Conservation (phyloP, 1,140 invertebrate genomes). For the Harlomillsia oculata region DNA sequence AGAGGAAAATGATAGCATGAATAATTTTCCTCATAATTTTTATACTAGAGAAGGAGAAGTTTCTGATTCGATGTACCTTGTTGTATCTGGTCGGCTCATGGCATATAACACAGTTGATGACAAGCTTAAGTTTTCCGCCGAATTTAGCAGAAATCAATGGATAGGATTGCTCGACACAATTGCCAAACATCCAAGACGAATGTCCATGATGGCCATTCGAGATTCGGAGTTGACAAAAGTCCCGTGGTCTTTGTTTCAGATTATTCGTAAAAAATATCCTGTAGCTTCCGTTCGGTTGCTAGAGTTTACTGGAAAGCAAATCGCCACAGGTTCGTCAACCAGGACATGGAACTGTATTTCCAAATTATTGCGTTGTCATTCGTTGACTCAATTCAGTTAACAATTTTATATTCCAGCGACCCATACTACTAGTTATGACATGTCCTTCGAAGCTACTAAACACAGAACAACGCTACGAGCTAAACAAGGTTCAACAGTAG, state of each 20-base stretch:
- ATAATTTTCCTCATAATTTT: too few species aligned
- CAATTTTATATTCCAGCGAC: not conserved
- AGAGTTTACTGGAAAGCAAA: slow-evolving; percentile 6
- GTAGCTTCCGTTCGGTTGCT: not conserved
- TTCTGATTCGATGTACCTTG: too few species aligned
- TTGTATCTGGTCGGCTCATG: too few species aligned
- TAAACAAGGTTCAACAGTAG: not conserved
- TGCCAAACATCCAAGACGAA: slow-evolving; percentile 5
- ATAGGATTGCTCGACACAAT: slow-evolving; percentile 16
- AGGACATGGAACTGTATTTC: not conserved
- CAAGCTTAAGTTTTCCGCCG: too few species aligned
- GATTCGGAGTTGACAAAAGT: slow-evolving; percentile 20
- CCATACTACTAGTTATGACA: not conserved
- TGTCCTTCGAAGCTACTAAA: too few species aligned
- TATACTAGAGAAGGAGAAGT: too few species aligned
- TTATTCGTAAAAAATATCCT: not conserved
- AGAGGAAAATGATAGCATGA: too few species aligned
- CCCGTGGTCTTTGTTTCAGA: slow-evolving; percentile 6
- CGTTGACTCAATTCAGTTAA: not conserved
- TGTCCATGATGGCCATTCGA: slow-evolving; percentile 10
- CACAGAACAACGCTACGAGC: too few species aligned
- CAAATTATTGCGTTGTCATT: not conserved
- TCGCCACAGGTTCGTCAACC: slow-evolving; percentile 3
- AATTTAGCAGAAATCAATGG: slow-evolving; percentile 21
- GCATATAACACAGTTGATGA: too few species aligned